These are phyloP conservation scores for Panagrolaimus sp. DNA, from an alignment of 1,140 invertebrate genomes.

Conservation along the genomic window DNA sequence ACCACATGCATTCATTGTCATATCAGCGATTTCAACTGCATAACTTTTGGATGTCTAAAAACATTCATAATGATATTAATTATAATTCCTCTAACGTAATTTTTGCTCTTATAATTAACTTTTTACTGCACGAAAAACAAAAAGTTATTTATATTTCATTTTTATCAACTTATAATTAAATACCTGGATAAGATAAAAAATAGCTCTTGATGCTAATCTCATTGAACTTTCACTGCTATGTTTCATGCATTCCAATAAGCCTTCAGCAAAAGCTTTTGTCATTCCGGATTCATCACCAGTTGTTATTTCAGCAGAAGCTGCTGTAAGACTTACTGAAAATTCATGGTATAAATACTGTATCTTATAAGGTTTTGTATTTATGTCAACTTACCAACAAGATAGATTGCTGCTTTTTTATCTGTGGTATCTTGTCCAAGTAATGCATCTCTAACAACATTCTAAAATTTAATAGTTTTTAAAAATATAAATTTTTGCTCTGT, in stretches of 20 bases:
- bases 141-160: slow-evolving; percentile 21
- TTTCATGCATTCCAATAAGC: slow-evolving; percentile 41
- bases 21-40: slow-evolving; percentile 47
- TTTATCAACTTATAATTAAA: slow-evolving; percentile 15
- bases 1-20: slow-evolving; percentile 37
- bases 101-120: slow-evolving; percentile 4
- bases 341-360: slow-evolving; percentile 31
- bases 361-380: background rate
- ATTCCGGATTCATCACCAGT: slow-evolving; percentile 30
- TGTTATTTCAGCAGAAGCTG: slow-evolving; percentile 2
- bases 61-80: background rate
- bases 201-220: slow-evolving; percentile 39
- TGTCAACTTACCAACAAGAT: slow-evolving; percentile 39
- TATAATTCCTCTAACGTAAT: background rate
- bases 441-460: background rate
- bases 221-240: slow-evolving; percentile 26
- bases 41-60: slow-evolving; percentile 50
- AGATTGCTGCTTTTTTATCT: slow-evolving; percentile 47
- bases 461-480: background rate
- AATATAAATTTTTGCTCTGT: no score
- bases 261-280: slow-evolving; percentile 14
- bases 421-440: slow-evolving; percentile 22
- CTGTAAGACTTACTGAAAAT: slow-evolving; percentile 31
- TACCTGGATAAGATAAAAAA: slow-evolving; percentile 46
- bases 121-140: slow-evolving; percentile 1